These are phyloP conservation scores for Dilophus febrilis DNA, from an alignment of 2,888 invertebrate species.

Conservation along the genomic window DNA sequence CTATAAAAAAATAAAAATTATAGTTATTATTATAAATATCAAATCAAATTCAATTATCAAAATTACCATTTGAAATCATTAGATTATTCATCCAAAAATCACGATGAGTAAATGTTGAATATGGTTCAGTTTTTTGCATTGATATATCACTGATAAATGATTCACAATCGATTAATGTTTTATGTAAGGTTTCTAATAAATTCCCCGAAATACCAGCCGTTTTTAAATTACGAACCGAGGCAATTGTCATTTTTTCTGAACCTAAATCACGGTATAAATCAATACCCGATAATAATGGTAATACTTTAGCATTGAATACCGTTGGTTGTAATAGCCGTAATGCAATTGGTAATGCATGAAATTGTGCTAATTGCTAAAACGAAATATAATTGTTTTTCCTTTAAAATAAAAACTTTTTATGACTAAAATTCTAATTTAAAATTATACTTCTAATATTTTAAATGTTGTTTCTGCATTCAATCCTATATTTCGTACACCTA, in stretches of 20 bases:
- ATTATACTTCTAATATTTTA: slow-evolving; percentile 25
- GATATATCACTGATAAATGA: slow-evolving; percentile 3
- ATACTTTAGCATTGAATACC: slow-evolving; percentile 26
- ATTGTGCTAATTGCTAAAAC: slow-evolving; percentile 30
- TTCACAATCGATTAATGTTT: too few relatives aligned
- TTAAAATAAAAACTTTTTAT: too few relatives aligned
- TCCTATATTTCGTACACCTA: slow-evolving; percentile 33
- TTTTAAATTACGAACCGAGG: slow-evolving; percentile 4
- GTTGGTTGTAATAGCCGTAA: slow-evolving; percentile 31
- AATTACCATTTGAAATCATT: slow-evolving; percentile 33
- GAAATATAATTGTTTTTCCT: too few relatives aligned
- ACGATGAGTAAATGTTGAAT: slow-evolving; percentile 35
- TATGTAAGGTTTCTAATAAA: too few relatives aligned
- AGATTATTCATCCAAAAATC: slow-evolving; percentile 46
- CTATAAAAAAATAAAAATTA: too few relatives aligned
- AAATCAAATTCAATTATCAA: too few relatives aligned
- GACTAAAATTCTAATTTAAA: too few relatives aligned
- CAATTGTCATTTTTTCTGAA: slow-evolving; percentile 3
- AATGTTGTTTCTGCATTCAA: slow-evolving; percentile 33
- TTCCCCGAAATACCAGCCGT: too few relatives aligned
- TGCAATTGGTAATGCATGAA: slow-evolving; percentile 40
- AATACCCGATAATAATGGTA: slow-evolving; percentile 24
- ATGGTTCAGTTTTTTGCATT: slow-evolving; percentile 28
- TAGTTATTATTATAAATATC: too few relatives aligned
- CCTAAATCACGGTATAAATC: slow-evolving; percentile 14